A percentile compares a stretch with the other conserved stretches of the same genome.
phyloP scores from a whole-genome alignment of 2,797 vertebrate genomes.

The Arvicola amphibius region DNA sequence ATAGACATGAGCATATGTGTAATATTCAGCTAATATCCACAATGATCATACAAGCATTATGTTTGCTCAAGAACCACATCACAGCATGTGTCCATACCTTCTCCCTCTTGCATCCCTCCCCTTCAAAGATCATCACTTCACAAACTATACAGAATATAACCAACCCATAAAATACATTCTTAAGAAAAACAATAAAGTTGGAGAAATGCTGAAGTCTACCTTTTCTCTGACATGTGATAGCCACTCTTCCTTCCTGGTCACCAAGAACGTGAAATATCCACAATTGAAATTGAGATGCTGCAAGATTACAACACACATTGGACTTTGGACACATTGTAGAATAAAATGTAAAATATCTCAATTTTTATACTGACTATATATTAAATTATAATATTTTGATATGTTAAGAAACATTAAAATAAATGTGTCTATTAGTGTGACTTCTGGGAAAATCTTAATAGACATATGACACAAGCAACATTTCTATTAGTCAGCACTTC shows the following conservation, averaged over 20 bases:
- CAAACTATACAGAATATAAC: background rate
- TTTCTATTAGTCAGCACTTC: background rate
- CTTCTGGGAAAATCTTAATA: conserved; percentile 17
- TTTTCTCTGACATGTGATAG: background rate
- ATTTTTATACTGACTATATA: conserved; percentile 12
- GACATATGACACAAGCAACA: background rate
- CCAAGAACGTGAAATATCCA: background rate
- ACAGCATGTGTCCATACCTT: background rate
- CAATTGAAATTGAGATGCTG: background rate
- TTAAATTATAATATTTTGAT: conserved; percentile 3
- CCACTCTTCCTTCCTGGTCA: background rate
- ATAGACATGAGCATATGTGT: background rate
- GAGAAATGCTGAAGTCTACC: background rate
- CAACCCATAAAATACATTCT: background rate
- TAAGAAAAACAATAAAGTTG: background rate
- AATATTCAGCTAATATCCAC: background rate
- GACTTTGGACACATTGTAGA: background rate
- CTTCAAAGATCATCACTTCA: background rate
- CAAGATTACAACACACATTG: background rate
- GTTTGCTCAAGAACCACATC: background rate
- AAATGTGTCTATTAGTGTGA: background rate
- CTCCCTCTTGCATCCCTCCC: background rate
- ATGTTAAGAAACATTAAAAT: conserved; percentile 43
- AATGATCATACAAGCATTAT: background rate
- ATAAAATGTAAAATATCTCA: background rate